Percentiles rank a stretch among this genome's conserved stretches.
These are phyloP conservation scores for Halyomorpha halys DNA, from an alignment of 1,140 invertebrate species.

Conservation along the genomic window DNA sequence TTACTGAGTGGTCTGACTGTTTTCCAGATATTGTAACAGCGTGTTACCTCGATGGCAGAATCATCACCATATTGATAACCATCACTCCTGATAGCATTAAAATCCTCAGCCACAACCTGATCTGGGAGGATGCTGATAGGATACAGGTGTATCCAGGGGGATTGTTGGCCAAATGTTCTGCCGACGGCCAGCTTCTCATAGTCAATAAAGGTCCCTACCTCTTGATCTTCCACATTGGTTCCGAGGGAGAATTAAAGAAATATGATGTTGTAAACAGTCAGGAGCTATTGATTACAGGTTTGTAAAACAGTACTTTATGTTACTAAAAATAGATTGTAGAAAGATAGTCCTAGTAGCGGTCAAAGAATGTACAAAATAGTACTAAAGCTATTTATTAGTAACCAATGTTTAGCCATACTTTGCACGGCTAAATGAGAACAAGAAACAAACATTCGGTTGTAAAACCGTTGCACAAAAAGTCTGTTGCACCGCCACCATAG, in stretches of 20 bases:
- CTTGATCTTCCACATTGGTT: not conserved
- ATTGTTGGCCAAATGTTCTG: not conserved
- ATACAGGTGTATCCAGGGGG: slow-evolving; percentile 7
- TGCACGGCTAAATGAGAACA: too few relatives aligned
- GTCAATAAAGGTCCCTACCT: not conserved
- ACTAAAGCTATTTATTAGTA: too few relatives aligned
- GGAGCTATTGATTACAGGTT: not conserved
- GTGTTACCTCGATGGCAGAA: not conserved
- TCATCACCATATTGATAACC: not conserved
- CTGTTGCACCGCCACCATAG: too few relatives aligned
- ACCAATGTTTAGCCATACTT: too few relatives aligned
- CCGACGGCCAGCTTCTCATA: not conserved
- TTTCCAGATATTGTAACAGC: not conserved
- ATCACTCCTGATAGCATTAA: not conserved
- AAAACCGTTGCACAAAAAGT: too few relatives aligned
- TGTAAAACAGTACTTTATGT: not conserved
- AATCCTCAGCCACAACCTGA: not conserved
- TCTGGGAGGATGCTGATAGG: slow-evolving; percentile 2
- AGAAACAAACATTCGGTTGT: too few relatives aligned
- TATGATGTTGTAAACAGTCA: not conserved
- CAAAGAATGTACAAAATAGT: too few relatives aligned
- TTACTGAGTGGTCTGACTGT: too few relatives aligned
- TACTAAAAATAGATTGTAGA: not conserved
- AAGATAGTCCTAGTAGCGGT: not conserved
- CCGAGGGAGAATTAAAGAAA: not conserved